These are phyloP conservation scores for Tipula unca DNA, from an alignment of 2,888 invertebrate species.

Conservation along the genomic window DNA sequence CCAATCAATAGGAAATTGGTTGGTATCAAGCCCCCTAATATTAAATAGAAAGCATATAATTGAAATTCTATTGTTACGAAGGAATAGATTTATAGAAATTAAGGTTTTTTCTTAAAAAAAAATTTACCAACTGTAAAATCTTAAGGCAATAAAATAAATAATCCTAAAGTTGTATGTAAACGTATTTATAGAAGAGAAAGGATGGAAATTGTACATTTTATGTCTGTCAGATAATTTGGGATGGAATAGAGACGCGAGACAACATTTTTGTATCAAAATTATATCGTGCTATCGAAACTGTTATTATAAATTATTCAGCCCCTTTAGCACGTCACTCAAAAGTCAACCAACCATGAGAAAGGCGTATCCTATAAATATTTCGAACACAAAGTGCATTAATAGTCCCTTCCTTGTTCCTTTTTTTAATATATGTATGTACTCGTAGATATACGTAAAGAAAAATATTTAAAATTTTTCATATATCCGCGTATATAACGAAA, in stretches of 20 bases:
- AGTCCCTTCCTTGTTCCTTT: neutral
- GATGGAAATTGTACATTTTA: neutral
- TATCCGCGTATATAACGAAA: neutral
- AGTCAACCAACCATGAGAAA: neutral
- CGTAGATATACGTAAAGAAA: no score
- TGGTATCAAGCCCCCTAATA: neutral
- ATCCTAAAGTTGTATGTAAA: neutral
- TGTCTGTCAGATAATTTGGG: neutral
- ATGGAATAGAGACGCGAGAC: neutral
- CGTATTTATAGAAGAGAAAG: neutral
- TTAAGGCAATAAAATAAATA: neutral
- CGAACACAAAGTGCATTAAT: neutral
- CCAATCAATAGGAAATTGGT: neutral
- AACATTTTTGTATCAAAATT: neutral
- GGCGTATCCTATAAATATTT: neutral
- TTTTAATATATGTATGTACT: no score
- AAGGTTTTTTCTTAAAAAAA: neutral
- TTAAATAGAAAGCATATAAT: neutral
- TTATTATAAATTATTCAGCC: neutral
- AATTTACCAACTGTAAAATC: neutral
- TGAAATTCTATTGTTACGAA: neutral
- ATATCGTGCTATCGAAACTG: neutral
- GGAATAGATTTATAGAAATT: neutral
- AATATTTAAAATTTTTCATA: neutral
- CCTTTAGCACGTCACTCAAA: neutral